Evolutionary conservation across 2,797 vertebrate species (phyloP).

Genomic region (Ptychobarbus kaznakovi): DNA sequence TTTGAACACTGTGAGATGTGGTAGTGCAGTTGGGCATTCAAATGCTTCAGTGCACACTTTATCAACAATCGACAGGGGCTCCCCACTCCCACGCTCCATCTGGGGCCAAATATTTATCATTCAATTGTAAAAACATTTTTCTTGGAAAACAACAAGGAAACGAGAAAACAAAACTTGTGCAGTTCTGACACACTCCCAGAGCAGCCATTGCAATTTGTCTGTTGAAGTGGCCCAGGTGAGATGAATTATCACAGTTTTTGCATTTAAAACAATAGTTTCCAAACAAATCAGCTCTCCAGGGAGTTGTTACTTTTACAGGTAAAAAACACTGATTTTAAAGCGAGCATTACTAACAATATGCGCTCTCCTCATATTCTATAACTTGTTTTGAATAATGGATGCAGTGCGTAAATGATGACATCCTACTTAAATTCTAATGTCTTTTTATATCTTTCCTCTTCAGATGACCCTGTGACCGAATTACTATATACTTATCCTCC

Average conservation of each 20-base stretch:
- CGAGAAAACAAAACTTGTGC: slow-evolving; percentile 24
- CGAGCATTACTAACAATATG: slow-evolving; percentile 12
- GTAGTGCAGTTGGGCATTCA: slow-evolving; percentile 50
- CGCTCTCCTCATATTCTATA: not conserved
- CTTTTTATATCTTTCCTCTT: slow-evolving; percentile 7
- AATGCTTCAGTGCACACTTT: slow-evolving; percentile 62
- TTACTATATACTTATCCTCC: slow-evolving; percentile 40
- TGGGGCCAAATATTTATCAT: slow-evolving; percentile 75
- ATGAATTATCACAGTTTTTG: slow-evolving; percentile 58
- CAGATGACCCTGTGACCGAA: slow-evolving; percentile 31
- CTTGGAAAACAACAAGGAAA: slow-evolving; percentile 63
- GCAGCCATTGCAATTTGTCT: slow-evolving; percentile 63
- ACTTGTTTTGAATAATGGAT: slow-evolving; percentile 5
- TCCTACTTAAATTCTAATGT: slow-evolving; percentile 15
- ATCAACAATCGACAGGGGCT: slow-evolving; percentile 68
- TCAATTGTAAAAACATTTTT: slow-evolving; percentile 75
- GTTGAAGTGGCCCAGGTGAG: slow-evolving; percentile 55
- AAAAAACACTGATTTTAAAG: slow-evolving; percentile 41
- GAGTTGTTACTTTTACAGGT: slow-evolving; percentile 11
- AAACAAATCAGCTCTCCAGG: slow-evolving; percentile 25
- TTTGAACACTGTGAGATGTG: slow-evolving; percentile 56
- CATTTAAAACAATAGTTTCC: slow-evolving; percentile 56
- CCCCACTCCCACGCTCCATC: slow-evolving; percentile 65
- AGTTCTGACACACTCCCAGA: slow-evolving; percentile 54
- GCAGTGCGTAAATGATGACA: not conserved